Evolutionary conservation across 2,888 invertebrate species (phyloP).

Genomic region (Hypselothyrea guttata): DNA sequence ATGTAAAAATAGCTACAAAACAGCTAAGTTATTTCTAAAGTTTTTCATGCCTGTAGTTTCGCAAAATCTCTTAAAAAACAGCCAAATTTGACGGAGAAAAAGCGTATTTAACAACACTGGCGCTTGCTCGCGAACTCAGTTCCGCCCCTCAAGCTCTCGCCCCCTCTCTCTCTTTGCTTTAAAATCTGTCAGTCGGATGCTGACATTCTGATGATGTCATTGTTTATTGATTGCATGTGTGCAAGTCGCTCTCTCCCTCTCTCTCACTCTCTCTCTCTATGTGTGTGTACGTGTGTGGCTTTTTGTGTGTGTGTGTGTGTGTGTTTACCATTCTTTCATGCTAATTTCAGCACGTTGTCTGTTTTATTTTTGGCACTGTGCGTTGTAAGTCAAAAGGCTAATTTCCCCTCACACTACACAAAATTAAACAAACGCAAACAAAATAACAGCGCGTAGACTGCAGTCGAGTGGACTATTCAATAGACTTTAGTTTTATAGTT

Average conservation of each 20-base stretch:
- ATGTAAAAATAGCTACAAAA: too few species aligned
- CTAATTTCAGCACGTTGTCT: constrained; percentile 45
- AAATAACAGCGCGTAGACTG: too few species aligned
- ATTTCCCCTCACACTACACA: constrained; percentile 36
- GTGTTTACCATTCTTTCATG: constrained; percentile 14
- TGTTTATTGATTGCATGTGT: constrained; percentile 66
- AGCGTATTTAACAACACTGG: too few species aligned
- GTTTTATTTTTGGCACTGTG: constrained; percentile 57
- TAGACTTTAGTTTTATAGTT: too few species aligned
- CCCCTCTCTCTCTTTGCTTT: constrained; percentile 39
- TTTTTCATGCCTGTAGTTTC: too few species aligned
- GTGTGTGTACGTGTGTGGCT: constrained; percentile 2
- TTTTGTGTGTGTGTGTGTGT: constrained; percentile 8
- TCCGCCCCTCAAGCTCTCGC: background rate
- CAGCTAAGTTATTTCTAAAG: too few species aligned
- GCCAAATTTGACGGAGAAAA: too few species aligned
- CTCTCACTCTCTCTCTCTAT: too few species aligned
- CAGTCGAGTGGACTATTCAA: too few species aligned
- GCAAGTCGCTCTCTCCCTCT: constrained; percentile 24
- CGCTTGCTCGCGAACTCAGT: too few species aligned
- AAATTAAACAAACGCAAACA: constrained; percentile 2
- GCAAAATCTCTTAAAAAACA: too few species aligned
- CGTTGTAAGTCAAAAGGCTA: constrained; percentile 55
- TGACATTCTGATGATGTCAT: constrained; percentile 66
- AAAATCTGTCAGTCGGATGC: constrained; percentile 59